Percentiles rank a stretch among this genome's conserved stretches.
phyloP scores from a whole-genome alignment of 2,113 vertebrate species.

The Xyliphius kryptos region DNA sequence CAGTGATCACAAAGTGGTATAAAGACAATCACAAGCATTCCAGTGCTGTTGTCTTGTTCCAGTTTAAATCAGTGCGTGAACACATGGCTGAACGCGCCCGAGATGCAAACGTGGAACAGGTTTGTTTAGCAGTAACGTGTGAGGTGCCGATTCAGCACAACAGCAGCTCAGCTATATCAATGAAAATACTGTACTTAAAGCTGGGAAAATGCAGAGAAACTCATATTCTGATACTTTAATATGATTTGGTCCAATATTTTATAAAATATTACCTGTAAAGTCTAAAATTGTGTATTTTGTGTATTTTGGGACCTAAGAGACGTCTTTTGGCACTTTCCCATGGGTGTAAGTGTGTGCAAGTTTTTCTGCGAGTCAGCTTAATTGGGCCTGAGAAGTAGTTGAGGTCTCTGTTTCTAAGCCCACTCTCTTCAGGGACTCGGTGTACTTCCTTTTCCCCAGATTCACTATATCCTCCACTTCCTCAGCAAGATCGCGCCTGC shows the following conservation, averaged over 20 bases:
- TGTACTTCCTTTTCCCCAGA: constrained; percentile 81
- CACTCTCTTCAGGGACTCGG: constrained; percentile 71
- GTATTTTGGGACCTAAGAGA: background rate
- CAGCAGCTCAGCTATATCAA: constrained; percentile 20
- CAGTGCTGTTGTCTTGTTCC: too few relatives aligned
- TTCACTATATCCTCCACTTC: constrained; percentile 75
- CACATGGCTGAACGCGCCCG: too few relatives aligned
- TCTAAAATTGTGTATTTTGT: constrained; percentile 7
- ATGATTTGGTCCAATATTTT: background rate
- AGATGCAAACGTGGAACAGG: too few relatives aligned
- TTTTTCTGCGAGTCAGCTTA: constrained; percentile 19
- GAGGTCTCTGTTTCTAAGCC: constrained; percentile 66
- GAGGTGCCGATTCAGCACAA: constrained; percentile 20
- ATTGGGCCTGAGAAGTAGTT: background rate
- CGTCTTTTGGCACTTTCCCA: background rate
- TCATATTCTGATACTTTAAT: too few relatives aligned
- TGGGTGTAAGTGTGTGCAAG: too few relatives aligned
- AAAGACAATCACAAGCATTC: too few relatives aligned
- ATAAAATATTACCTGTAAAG: too few relatives aligned
- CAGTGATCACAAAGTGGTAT: too few relatives aligned
- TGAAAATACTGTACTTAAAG: background rate
- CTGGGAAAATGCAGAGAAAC: background rate
- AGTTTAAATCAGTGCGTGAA: constrained; percentile 1
- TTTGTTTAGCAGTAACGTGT: constrained; percentile 16
- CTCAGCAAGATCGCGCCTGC: constrained; percentile 79